Percentiles rank a stretch among this genome's conserved stretches.
phyloP scores from a whole-genome alignment of 2,113 vertebrate genomes.

The Burhinus bistriatus region DNA sequence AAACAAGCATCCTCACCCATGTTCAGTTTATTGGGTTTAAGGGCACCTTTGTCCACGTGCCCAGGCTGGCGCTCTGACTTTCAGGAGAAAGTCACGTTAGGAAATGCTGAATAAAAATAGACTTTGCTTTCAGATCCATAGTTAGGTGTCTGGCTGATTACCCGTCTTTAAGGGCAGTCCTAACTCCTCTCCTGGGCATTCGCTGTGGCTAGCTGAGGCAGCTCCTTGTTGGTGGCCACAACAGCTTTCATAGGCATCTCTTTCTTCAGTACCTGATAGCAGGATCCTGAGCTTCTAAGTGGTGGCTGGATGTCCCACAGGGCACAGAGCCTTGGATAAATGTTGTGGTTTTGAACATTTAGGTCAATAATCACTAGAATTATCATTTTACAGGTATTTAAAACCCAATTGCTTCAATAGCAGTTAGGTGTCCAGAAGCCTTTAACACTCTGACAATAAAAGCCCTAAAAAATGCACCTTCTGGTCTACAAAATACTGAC shows the following conservation, averaged over 20 bases:
- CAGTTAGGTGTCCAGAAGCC: neutral
- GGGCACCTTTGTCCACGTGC: neutral
- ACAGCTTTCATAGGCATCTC: neutral
- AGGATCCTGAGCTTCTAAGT: neutral
- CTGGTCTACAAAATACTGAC: neutral
- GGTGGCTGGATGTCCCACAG: neutral
- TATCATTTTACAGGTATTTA: neutral
- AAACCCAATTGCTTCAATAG: neutral
- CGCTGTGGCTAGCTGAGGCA: neutral
- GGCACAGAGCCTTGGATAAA: too few relatives aligned
- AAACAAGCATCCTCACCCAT: rapidly evolving
- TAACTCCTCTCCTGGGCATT: neutral
- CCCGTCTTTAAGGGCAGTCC: neutral
- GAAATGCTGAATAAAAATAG: neutral
- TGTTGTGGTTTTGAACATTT: neutral
- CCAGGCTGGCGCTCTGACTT: neutral
- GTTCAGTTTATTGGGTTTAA: neutral
- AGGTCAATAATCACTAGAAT: neutral
- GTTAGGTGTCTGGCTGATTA: neutral
- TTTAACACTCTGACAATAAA: neutral
- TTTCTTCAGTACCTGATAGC: neutral
- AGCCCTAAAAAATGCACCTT: neutral
- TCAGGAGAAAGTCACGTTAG: neutral
- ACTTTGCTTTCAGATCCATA: neutral
- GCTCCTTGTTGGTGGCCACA: neutral